Conservation (phyloP, 2,888 invertebrate genomes). For the Carterocephalus palaemon region DNA sequence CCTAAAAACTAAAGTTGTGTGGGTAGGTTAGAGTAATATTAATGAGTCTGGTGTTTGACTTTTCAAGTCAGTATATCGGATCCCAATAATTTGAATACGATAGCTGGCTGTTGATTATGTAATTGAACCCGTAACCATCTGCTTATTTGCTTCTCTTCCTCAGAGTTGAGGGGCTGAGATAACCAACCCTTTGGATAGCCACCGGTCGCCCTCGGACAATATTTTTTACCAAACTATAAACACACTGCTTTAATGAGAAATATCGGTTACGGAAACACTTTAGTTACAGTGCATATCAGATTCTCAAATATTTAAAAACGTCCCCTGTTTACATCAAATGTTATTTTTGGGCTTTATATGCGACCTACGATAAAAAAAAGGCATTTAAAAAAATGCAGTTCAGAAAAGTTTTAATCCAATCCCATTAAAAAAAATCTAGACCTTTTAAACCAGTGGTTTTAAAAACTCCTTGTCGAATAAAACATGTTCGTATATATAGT, state of each 20-base stretch:
- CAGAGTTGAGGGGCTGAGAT: constrained; percentile 48
- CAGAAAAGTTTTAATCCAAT: too few relatives aligned
- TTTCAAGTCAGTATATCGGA: background rate
- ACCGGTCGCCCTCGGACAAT: constrained; percentile 61
- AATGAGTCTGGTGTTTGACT: too few relatives aligned
- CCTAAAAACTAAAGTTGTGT: constrained; percentile 30
- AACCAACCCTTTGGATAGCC: constrained; percentile 40
- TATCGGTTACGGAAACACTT: constrained; percentile 76
- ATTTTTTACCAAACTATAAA: constrained; percentile 71
- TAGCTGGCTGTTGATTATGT: constrained; percentile 71
- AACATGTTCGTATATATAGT: too few relatives aligned
- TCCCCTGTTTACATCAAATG: constrained; percentile 35
- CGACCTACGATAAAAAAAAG: too few relatives aligned
- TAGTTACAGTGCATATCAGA: constrained; percentile 58
- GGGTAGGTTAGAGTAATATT: background rate
- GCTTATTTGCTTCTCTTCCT: constrained; percentile 61
- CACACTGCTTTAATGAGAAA: constrained; percentile 70
- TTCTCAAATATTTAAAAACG: constrained; percentile 62
- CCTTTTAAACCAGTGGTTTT: too few relatives aligned
- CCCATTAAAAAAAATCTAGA: too few relatives aligned
- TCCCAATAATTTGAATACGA: constrained; percentile 62
- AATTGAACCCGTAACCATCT: constrained; percentile 71
- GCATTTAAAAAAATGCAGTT: too few relatives aligned
- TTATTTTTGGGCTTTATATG: too few relatives aligned
- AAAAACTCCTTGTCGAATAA: too few relatives aligned